Evolutionary conservation across 1,140 invertebrate genomes (phyloP), one percentile per base, ranked within the genome.

Genomic region (Aphaenogaster floridana): DNA sequence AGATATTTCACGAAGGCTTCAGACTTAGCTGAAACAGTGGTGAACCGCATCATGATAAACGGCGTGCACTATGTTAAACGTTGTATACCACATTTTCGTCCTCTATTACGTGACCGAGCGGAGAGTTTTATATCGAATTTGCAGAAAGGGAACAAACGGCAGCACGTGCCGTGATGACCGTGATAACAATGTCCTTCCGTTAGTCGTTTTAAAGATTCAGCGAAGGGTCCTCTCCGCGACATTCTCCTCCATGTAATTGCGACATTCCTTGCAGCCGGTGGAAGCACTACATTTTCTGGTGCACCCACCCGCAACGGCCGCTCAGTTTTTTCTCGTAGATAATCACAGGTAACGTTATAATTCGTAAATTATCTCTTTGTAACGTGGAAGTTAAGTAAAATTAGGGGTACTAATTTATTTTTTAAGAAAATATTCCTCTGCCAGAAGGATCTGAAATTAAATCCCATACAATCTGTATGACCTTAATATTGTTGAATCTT

Each of bases 271-370:
- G 17, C 28, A 11, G 36, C n/a, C 7, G 7, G 50, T 81, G 39
- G 80, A 61, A 84, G 8, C 54, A 8, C 34, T 61, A 76, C 21
- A 84, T 76, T 61, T 74, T 84, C 69, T 34, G 5, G 42, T 34
- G 39, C n/a, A 84, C 80, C 80, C 80, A 84, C 69, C 80, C 69
- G 80, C 69, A 61, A 84, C 80, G 80, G 21, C 57, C 80, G 78
- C 54, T 76, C 42, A 63, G 72, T 76, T 84, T 84, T 84, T 84
- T 36, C 61, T 39, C 48, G 11, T 15, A 13, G 28, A 79, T 86
- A 86, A 79, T 86, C 39, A 66, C 36, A 21, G 59, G 54, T 79
- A 79, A 79, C 74, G 74, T 86, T 86, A 86, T 54, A 71, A 81
- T 61, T 61, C 34, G 21, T 39, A 61, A 74, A 76, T 76, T 61